Conservation (phyloP, 2,888 invertebrate species). For the Nudaria mundana region DNA sequence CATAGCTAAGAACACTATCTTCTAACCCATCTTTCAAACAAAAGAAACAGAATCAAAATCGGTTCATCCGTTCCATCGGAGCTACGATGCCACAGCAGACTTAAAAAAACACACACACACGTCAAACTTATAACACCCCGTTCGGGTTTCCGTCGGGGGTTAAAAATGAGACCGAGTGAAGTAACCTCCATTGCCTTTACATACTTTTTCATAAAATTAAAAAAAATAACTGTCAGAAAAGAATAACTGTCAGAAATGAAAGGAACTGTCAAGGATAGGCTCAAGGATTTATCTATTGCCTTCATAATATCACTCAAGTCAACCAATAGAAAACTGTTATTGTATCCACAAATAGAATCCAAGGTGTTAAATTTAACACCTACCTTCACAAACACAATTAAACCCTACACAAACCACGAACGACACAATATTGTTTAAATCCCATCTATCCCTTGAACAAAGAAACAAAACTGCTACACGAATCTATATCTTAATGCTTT, state of each 20-base stretch:
- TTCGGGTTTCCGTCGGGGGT: no score
- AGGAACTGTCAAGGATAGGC: constrained; percentile 9
- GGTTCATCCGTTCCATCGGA: no score
- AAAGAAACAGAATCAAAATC: no score
- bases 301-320: constrained; percentile 23
- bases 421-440: constrained; percentile 15
- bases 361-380: constrained; percentile 76
- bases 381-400: constrained; percentile 25
- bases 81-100: no score
- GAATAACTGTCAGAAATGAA: neutral
- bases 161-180: no score
- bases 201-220: neutral
- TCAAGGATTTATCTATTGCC: constrained; percentile 18
- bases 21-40: no score
- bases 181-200: neutral
- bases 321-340: constrained; percentile 59
- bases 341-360: constrained; percentile 49
- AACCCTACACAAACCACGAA: constrained; percentile 9
- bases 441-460: constrained; percentile 33
- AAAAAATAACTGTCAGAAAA: neutral
- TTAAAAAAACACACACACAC: no score
- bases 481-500: constrained; percentile 33
- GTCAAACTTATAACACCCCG: no score
- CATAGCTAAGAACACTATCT: no score
- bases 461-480: constrained; percentile 19